Evolutionary conservation across 2,797 vertebrate species (phyloP), one percentile per base, ranked within the genome.

Genomic region (Distichodus sexfasciatus): DNA sequence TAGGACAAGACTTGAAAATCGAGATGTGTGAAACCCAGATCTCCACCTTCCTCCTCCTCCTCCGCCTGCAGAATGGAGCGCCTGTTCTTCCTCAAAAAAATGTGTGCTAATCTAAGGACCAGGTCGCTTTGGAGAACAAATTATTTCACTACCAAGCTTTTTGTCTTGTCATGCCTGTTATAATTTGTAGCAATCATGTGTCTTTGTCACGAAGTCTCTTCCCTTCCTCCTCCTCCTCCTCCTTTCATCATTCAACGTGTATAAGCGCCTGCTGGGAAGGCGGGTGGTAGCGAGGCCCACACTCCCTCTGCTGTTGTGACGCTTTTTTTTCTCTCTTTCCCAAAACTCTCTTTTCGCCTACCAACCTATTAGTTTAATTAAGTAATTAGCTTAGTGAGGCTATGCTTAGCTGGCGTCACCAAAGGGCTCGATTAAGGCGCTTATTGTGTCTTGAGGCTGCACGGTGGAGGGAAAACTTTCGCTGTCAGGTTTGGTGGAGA

Each of bases 361-460:
- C 82, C 81, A 85, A 78, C 78, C 84, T 73, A 81, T 85, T 87
- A 79, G 82, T 82, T 84, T 80, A 87, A 86, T 83, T 80, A 81
- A 82, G 80, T 80, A 82, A 82, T 86, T 84, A 83, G 74, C 55
- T n/a, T 58, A 68, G 58, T 73, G 76, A 82, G 80, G 83, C 85
- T 76, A 69, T 78, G 78, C n/a, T 66, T 72, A 71, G 78, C 64
- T 86, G 81, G 77, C 79, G 33, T 62, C 44, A 36, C 36, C 71
- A 74, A 77, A 74, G 75, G 72, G 65, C 54, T 23, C 33, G 41
- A 53, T 46, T 65, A 54, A 63, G 69, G 51, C 55, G 53, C 31
- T 54, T 28, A n/a, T 69, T 65, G 46, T 28, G 63, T 75, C 48
- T 59, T 47, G 31, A 14, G 60, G 60, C 63, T 28, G 51, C 36